A percentile compares a stretch with the other conserved stretches of the same genome.
Conservation (phyloP, 30 jellyfish, hydroid and myxozoan genomes). For the Sanderia malayensis region DNA sequence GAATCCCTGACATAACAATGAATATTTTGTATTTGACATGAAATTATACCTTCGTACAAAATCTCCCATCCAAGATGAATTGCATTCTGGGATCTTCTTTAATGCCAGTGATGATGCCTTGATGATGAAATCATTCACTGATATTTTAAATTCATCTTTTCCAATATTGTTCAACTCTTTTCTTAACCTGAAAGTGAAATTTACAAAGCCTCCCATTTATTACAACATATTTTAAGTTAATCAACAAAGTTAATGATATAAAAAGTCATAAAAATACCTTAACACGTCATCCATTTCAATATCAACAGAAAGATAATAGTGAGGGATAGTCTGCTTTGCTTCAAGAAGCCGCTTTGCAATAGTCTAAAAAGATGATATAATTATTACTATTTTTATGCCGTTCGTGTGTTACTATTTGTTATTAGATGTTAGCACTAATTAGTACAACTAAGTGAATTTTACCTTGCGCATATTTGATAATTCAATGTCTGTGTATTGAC, state of each 20-base stretch:
- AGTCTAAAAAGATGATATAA: constrained; percentile 24
- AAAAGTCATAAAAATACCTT: constrained; percentile 32
- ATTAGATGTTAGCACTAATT: no score
- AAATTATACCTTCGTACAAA: constrained; percentile 71
- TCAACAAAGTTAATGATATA: no score
- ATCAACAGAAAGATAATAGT: constrained; percentile 77
- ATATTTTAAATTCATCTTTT: constrained; percentile 53
- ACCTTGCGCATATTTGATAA: constrained; percentile 86
- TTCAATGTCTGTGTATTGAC: constrained; percentile 60
- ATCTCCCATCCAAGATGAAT: constrained; percentile 95
- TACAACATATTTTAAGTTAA: no score
- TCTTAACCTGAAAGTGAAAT: constrained; percentile 67
- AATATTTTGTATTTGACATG: no score
- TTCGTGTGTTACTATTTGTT: no score
- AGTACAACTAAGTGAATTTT: neutral
- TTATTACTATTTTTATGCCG: no score
- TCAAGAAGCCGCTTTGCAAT: constrained; percentile 87
- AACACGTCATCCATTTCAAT: constrained; percentile 86
- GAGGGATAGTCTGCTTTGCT: constrained; percentile 96
- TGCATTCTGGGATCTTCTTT: constrained; percentile 91
- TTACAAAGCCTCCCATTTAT: no score
- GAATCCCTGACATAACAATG: no score
- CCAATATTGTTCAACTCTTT: constrained; percentile 54
- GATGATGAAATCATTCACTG: constrained; percentile 89
- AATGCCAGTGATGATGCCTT: constrained; percentile 87